These are phyloP conservation scores for Urocyon cinereoargenteus DNA, from an alignment of 2,797 vertebrate species.

Conservation along the genomic window DNA sequence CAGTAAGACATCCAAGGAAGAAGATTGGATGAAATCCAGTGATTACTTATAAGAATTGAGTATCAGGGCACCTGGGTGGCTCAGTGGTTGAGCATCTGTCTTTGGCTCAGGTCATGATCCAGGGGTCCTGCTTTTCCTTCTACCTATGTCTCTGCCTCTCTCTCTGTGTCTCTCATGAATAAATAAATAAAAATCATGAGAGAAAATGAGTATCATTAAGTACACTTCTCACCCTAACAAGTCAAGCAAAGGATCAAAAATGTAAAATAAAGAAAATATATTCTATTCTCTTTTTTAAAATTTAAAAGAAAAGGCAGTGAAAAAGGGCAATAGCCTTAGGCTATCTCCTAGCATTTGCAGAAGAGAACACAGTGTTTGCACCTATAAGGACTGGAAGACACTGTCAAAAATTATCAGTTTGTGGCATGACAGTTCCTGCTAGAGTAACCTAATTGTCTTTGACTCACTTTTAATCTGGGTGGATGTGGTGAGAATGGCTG, in stretches of 20 bases:
- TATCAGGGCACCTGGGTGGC: neutral
- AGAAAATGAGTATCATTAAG: neutral
- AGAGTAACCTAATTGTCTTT: conserved; percentile 65
- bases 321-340: conserved; percentile 28
- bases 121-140: no score
- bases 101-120: no score
- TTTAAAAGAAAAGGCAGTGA: neutral
- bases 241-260: neutral
- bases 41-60: neutral
- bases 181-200: no score
- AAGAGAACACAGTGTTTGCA: neutral
- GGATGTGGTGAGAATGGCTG: conserved; percentile 74
- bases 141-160: no score
- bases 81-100: no score
- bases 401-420: conserved; percentile 45
- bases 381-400: conserved; percentile 4
- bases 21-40: neutral
- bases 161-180: no score
- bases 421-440: conserved; percentile 45
- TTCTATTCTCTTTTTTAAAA: neutral
- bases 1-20: neutral
- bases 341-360: neutral
- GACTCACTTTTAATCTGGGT: conserved; percentile 71
- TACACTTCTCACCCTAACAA: neutral
- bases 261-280: neutral